Evolutionary conservation across 1,140 invertebrate species (phyloP).

Genomic region (Potamilus streckersoni): DNA sequence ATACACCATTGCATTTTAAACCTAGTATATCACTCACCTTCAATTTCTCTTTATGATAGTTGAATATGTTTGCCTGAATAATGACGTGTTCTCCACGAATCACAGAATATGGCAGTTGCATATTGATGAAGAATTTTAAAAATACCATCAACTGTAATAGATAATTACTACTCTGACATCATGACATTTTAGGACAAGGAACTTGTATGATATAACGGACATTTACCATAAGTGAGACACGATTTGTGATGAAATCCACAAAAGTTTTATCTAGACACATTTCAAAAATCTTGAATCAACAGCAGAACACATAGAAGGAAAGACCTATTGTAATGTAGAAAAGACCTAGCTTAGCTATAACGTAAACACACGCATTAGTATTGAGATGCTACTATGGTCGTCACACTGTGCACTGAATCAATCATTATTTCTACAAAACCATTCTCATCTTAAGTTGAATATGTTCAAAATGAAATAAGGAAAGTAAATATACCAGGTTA

Average conservation of each 20-base stretch:
- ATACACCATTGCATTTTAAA: too few relatives aligned
- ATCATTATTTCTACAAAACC: too few relatives aligned
- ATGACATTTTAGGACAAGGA: background rate
- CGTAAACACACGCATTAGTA: too few relatives aligned
- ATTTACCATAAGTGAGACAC: background rate
- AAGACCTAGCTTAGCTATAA: too few relatives aligned
- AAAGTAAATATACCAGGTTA: too few relatives aligned
- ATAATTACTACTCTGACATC: constrained; percentile 7
- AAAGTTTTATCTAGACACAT: background rate
- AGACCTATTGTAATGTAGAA: background rate
- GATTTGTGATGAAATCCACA: background rate
- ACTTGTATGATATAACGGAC: background rate
- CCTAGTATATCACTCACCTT: constrained; percentile 51
- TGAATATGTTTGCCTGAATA: constrained; percentile 91
- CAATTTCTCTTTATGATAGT: constrained; percentile 85
- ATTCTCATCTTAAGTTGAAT: too few relatives aligned
- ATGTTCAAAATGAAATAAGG: too few relatives aligned
- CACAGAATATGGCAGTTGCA: constrained; percentile 90
- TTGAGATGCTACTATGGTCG: too few relatives aligned
- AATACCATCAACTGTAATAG: constrained; percentile 80
- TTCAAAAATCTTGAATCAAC: background rate
- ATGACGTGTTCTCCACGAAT: constrained; percentile 91
- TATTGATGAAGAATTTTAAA: constrained; percentile 86
- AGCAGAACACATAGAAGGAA: background rate
- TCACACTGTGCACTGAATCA: too few relatives aligned